Percentiles rank a stretch among this genome's conserved stretches.
phyloP scores from a whole-genome alignment of 2,797 vertebrate genomes.

The Tadarida brasiliensis region DNA sequence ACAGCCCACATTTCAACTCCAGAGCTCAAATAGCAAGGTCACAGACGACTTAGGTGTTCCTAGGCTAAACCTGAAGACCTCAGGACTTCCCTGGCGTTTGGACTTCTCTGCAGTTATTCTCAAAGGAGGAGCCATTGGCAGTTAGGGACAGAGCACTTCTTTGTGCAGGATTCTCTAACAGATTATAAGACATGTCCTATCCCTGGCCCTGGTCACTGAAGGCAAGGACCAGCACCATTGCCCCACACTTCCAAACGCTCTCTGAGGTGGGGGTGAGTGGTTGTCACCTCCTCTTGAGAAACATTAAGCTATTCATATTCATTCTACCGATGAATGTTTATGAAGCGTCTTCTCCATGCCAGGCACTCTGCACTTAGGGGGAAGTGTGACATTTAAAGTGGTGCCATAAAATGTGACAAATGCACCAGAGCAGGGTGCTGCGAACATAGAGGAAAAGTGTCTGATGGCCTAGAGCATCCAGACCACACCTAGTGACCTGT shows the following conservation, averaged over 20 bases:
- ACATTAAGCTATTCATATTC: slow-evolving; percentile 40
- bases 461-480: background rate
- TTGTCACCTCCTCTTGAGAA: slow-evolving; percentile 8
- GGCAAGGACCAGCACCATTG: background rate
- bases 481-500: background rate
- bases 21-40: background rate
- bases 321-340: slow-evolving; percentile 47
- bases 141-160: background rate
- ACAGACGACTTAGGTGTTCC: background rate
- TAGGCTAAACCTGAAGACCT: background rate
- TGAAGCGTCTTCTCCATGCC: slow-evolving; percentile 30
- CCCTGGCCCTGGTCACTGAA: background rate
- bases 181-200: background rate
- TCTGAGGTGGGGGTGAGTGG: background rate
- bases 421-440: background rate
- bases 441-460: slow-evolving; percentile 34
- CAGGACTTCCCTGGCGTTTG: background rate
- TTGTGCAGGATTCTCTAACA: background rate
- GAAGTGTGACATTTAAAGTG: slow-evolving; percentile 64
- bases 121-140: background rate
- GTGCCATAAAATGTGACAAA: slow-evolving; percentile 44
- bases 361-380: background rate
- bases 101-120: background rate
- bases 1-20: background rate
- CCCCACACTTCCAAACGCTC: background rate